Base-by-base conservation (phyloP, 2,113 vertebrate genomes). In the Ornithorhynchus anatinus region DNA sequence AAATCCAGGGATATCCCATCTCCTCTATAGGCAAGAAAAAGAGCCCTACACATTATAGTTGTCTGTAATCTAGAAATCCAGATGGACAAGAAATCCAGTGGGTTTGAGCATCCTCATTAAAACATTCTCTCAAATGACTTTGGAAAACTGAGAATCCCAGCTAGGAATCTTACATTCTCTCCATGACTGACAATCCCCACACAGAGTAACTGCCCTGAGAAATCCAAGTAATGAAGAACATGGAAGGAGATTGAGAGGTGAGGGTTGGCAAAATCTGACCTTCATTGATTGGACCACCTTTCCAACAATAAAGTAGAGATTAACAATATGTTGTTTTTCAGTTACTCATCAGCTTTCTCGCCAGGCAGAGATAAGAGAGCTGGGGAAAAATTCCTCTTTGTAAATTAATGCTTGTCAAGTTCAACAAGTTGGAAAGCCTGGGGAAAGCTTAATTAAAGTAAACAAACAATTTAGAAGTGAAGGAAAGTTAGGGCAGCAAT, bases 61-160 rank as follows among this genome's bases (percentile, higher is more conserved):
- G 66, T 77, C 52, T 35, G 72, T 68, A 80, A 84, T 81, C 73
- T 68, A 79, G 64, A 75, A 81, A 77, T 85, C 81, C 56, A 79
- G 81, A 75, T 84, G 67, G 37, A 65, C 60, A 72, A 82, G 16
- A 15, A 50, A 72, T 40, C 8, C 20, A 12, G 15, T 8, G 39
- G n/a, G 38, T 37, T 22, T 36, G 25, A 66, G 63, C 69, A 25
- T 68, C 81, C 62, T 85, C 84, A 86, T 84, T 65, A 82, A 78
- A 81, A 89, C 76, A 78, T 43, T 51, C 15, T 78, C 59, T 77
- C 64, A 77, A 81, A 82, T 47, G 48, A 88, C 85, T 87, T 86
- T 76, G 89, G 79, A 89, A 80, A 87, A 53, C 47, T 81, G 80
- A 89, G 73, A 68, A 86, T 87, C 79, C n/a, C 43, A 84, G 60